Evolutionary conservation across 2,797 vertebrate species (phyloP), one percentile per base, ranked within the genome.

Genomic region (Poeciliopsis gracilis): DNA sequence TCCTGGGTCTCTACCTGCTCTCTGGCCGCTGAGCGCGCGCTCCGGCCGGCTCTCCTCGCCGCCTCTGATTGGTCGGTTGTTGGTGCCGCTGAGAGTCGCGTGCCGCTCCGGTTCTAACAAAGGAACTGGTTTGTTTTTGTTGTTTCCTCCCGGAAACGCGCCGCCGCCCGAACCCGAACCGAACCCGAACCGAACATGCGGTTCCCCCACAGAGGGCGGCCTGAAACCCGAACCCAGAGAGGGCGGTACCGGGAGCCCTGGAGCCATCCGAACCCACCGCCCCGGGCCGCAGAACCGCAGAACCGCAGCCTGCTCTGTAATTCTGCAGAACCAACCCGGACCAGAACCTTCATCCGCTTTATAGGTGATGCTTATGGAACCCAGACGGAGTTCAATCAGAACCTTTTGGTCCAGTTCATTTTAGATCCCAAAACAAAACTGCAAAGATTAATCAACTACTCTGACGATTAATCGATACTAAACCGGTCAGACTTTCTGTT

Each of bases 1-100:
- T 36, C 20, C 61, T 36, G 5, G 2, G 13, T 33, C 13, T 15
- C 11, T 28, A 13, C 12, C n/a, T 15, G 10, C 57, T 61, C 28
- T 61, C 33, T 38, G 18, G 9, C 33, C 8, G 33, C 33, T 66
- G 18, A 66, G 61, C 61, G 61, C 61, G 61, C 61, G 61, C 61
- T 4, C 61, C 33, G 61, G 4, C 3, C 4, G n/a, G 0, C 43
- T 30, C 72, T 63, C 57, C 81, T 51, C 81, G 78, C 84, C 0
- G 8, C 20, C 72, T 8, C 4, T 61, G 78, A 80, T 73, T 73
- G 78, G 76, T 25, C 59, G 53, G 18, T 25, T 18, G 3, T 20
- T 7, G 7, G 38, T 69, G 5, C 11, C 33, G 38, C 77, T 36
- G 46, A 33, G 46, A n/a, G 80, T 72, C 77, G 77, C 66, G 75